Percentiles rank a stretch among this genome's conserved stretches.
Evolutionary conservation across 1,140 invertebrate species (phyloP).

Genomic region (Radopholus similis): DNA sequence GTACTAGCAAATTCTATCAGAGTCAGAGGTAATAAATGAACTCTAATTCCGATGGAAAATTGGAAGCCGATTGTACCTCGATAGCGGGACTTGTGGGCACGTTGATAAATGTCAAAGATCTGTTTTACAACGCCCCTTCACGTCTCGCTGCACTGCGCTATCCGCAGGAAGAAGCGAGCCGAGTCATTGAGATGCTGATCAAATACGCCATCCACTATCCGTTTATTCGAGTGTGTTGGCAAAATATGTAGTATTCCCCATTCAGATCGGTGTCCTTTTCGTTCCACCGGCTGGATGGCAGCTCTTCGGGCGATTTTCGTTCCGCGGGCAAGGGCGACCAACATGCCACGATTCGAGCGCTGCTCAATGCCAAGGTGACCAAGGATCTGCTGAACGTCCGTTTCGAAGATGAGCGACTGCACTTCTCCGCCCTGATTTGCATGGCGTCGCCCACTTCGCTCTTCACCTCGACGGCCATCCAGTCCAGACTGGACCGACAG

Average conservation of each 20-base stretch:
- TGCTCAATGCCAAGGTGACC: slow-evolving; percentile 23
- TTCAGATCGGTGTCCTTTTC: slow-evolving; percentile 51
- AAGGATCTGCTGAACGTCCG: slow-evolving; percentile 46
- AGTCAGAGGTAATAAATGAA: slow-evolving; percentile 6
- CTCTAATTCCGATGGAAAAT: slow-evolving; percentile 37
- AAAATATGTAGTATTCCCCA: neutral
- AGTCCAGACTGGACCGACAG: slow-evolving; percentile 23
- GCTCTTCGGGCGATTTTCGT: slow-evolving; percentile 26
- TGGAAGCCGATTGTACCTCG: slow-evolving; percentile 10
- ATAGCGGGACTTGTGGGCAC: slow-evolving; percentile 49
- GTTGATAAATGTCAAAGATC: slow-evolving; percentile 41
- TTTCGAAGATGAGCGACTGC: slow-evolving; percentile 25
- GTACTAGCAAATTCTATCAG: neutral
- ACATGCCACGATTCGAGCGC: slow-evolving; percentile 24
- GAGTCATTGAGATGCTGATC: slow-evolving; percentile 38
- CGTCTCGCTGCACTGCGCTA: slow-evolving; percentile 25
- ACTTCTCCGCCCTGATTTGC: slow-evolving; percentile 18
- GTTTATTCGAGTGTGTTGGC: neutral
- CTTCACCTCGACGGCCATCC: slow-evolving; percentile 30
- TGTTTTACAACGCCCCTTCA: slow-evolving; percentile 40
- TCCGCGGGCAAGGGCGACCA: slow-evolving; percentile 30
- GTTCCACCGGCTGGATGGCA: slow-evolving; percentile 31
- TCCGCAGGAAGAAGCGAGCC: slow-evolving; percentile 32
- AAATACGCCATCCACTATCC: slow-evolving; percentile 43
- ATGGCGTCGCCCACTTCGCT: neutral